Evolutionary conservation across 1,140 invertebrate species (phyloP), one percentile per base, ranked within the genome.

Genomic region (Maniola jurtina): DNA sequence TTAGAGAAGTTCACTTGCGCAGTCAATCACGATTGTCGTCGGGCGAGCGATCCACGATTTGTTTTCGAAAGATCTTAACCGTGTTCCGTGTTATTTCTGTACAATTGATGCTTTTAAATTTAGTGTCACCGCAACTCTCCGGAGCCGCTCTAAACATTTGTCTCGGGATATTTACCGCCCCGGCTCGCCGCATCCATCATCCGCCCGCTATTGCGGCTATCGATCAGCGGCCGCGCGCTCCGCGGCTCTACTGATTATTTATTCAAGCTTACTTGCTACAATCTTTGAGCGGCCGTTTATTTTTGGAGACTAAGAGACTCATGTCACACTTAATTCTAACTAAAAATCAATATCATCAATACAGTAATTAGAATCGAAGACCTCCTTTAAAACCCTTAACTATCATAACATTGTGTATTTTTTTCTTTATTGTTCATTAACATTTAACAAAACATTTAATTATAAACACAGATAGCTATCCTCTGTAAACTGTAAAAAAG

Each of bases 101-200:
- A 88, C 88, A 86, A 88, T 90, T 84, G 85, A 87, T 81, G 86
- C 86, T 87, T 88, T 88, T 88, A 88, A 90, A 90, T 89, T 84
- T 83, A 88, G 83, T 90, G 86, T 88, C 86, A 84, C 86, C 85
- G 84, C 86, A 83, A 82, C 81, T 86, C 86, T 81, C 86, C 69
- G 77, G 86, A 88, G 88, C 86, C 84, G 85, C 72, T 86, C 81
- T 72, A 78, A 86, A 84, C 88, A 90, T 90, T 90, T 90, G 86
- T 90, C 88, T 88, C 73, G 81, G 82, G 83, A 86, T 90, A 90
- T 90, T 90, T 90, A 90, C 88, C 81, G 83, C 68, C 78, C 73
- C 77, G 76, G 77, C 81, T 81, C 75, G 85, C 77, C 75, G 84
- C 80, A 80, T 90, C 81, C 86, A 88, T 90, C 88, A 88, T 88